phyloP scores from a whole-genome alignment of 2,888 invertebrate species.

The Tipula lateralis region DNA sequence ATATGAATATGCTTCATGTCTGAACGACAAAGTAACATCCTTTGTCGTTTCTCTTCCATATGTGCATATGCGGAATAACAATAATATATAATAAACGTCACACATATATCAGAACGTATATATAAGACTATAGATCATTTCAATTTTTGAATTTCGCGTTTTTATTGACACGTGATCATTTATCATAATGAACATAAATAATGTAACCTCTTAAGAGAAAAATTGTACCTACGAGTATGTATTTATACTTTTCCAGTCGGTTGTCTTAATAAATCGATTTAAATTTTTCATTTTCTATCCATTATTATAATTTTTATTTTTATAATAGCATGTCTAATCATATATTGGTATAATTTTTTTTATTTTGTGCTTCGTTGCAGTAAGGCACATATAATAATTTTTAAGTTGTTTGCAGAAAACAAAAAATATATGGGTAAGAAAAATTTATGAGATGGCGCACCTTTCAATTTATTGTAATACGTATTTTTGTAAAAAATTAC shows the following conservation, averaged over 20 bases:
- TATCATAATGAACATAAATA: slow-evolving; percentile 19
- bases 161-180: neutral
- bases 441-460: slow-evolving; percentile 24
- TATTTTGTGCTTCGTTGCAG: neutral
- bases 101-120: neutral
- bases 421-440: neutral
- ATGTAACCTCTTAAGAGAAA: neutral
- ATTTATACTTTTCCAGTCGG: neutral
- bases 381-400: neutral
- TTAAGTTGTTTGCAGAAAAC: neutral
- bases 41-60: no score
- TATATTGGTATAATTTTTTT: slow-evolving; percentile 14
- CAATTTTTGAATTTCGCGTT: neutral
- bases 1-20: no score
- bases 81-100: neutral
- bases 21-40: no score
- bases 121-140: neutral
- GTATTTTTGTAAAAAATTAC: neutral
- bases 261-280: slow-evolving; percentile 24
- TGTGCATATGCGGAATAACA: no score
- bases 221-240: no score
- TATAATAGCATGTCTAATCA: slow-evolving; percentile 19
- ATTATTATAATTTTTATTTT: neutral
- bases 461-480: slow-evolving; percentile 5
- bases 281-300: slow-evolving; percentile 19